Conservation (phyloP, 2,888 invertebrate genomes). For the Lissonota sp. region DNA sequence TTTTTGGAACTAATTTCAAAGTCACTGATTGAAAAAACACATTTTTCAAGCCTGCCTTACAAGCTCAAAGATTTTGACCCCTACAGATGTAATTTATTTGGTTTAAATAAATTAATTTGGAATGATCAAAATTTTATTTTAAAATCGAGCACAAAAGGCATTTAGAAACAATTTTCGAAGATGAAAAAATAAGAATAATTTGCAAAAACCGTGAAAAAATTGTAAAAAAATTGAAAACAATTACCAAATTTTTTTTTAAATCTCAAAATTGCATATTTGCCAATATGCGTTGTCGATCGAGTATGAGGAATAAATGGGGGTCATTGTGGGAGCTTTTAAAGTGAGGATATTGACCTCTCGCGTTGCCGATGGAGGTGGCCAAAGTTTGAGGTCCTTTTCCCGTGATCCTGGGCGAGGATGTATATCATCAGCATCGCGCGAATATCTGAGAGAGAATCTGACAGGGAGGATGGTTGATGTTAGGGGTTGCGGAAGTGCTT, state of each 20-base stretch:
- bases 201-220: background rate
- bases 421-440: conserved; percentile 64
- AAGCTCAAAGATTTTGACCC: too few relatives aligned
- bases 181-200: background rate
- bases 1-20: too few relatives aligned
- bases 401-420: conserved; percentile 64
- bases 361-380: conserved; percentile 23
- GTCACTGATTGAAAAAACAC: too few relatives aligned
- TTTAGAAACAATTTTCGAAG: conserved; percentile 33
- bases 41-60: too few relatives aligned
- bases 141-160: conserved; percentile 67
- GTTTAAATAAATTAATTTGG: too few relatives aligned
- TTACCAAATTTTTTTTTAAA: too few relatives aligned
- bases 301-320: conserved; percentile 20
- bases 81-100: too few relatives aligned
- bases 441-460: background rate
- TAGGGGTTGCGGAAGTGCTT: conserved; percentile 24
- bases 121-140: too few relatives aligned
- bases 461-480: conserved; percentile 2
- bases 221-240: too few relatives aligned
- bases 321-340: conserved; percentile 39
- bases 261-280: too few relatives aligned
- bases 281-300: conserved; percentile 3
- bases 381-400: conserved; percentile 74
- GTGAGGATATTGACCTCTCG: conserved; percentile 72